Evolutionary conservation across 2,113 vertebrate species (phyloP).

Genomic region (Silurus asotus): DNA sequence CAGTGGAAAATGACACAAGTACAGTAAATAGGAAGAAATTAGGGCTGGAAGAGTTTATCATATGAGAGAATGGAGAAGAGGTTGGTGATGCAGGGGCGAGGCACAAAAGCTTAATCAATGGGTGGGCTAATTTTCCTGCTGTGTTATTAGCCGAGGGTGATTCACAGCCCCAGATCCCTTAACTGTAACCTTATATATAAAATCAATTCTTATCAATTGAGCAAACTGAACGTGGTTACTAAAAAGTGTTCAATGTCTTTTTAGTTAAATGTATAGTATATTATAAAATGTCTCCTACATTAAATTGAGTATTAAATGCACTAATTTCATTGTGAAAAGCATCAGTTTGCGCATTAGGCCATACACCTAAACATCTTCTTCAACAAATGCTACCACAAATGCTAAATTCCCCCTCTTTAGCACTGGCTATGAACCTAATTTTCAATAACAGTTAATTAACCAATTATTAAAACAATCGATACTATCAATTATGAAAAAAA

Average conservation of each 20-base stretch:
- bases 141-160: background rate
- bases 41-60: background rate
- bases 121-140: background rate
- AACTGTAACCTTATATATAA: background rate
- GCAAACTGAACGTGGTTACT: background rate
- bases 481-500: no score
- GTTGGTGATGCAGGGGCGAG: no score
- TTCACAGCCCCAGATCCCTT: background rate
- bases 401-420: background rate
- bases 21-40: background rate
- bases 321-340: background rate
- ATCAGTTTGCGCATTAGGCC: background rate
- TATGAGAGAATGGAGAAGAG: background rate
- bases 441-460: background rate
- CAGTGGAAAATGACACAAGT: background rate
- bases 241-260: background rate
- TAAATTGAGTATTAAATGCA: background rate
- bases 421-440: background rate
- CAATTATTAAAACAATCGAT: background rate
- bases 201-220: background rate
- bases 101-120: background rate
- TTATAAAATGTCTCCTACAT: background rate
- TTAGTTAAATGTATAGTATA: background rate
- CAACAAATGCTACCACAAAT: background rate
- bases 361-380: background rate